Evolutionary conservation across 2,113 vertebrate species (phyloP).

Genomic region (Thamnophis sirtalis): DNA sequence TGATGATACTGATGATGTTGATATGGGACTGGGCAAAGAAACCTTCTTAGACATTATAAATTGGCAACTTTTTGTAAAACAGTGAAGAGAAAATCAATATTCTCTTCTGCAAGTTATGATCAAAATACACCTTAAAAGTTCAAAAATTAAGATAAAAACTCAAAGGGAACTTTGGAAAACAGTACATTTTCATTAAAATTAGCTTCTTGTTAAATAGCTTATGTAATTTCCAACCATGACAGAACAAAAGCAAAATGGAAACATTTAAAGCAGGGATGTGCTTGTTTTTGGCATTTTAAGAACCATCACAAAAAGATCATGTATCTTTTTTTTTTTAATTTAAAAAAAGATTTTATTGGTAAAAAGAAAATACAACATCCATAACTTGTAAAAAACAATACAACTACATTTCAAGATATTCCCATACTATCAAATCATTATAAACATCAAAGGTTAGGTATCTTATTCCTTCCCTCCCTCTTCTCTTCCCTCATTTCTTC

Average conservation of each 20-base stretch:
- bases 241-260: neutral
- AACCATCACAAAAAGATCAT: conserved; percentile 37
- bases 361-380: too few species aligned
- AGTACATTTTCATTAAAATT: conserved; percentile 43
- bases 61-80: conserved; percentile 21
- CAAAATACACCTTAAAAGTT: conserved; percentile 19
- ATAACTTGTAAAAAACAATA: too few species aligned
- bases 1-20: neutral
- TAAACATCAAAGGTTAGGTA: too few species aligned
- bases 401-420: too few species aligned
- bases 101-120: conserved; percentile 26
- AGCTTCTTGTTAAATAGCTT: conserved; percentile 22
- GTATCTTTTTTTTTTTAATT: too few species aligned
- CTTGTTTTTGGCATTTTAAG: conserved; percentile 36
- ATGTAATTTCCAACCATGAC: neutral
- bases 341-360: too few species aligned
- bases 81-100: conserved; percentile 34
- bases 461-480: too few species aligned
- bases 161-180: neutral
- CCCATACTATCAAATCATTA: too few species aligned
- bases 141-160: conserved; percentile 25
- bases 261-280: neutral
- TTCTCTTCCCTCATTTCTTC: too few species aligned
- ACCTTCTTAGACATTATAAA: conserved; percentile 34
- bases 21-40: neutral